phyloP scores from a whole-genome alignment of 2,888 invertebrate species.

The Drosophila colorata region DNA sequence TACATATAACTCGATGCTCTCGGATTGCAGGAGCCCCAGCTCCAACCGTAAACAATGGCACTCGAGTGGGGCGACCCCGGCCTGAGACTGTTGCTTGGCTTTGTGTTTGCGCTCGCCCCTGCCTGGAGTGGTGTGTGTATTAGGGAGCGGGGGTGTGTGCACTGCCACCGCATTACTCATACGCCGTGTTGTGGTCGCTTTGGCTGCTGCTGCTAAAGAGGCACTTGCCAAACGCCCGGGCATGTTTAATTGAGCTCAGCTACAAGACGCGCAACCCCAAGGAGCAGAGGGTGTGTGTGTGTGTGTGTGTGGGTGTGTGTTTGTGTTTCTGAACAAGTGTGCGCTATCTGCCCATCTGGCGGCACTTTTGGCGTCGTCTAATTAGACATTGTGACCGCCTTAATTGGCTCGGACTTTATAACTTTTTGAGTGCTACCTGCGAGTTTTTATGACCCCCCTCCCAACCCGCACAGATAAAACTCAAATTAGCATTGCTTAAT shows the following conservation, averaged over 20 bases:
- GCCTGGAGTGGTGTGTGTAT: slow-evolving; percentile 10
- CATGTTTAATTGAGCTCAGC: slow-evolving; percentile 63
- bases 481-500: slow-evolving; percentile 62
- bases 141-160: not conserved
- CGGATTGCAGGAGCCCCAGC: slow-evolving; percentile 57
- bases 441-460: slow-evolving; percentile 32
- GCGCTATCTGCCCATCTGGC: slow-evolving; percentile 61
- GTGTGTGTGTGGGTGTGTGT: slow-evolving; percentile 24
- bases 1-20: slow-evolving; percentile 59
- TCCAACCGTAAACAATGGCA: slow-evolving; percentile 64
- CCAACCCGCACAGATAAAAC: slow-evolving; percentile 47
- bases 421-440: slow-evolving; percentile 50
- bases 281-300: slow-evolving; percentile 22
- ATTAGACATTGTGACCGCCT: slow-evolving; percentile 75
- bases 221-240: slow-evolving; percentile 55
- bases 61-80: slow-evolving; percentile 41
- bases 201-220: slow-evolving; percentile 54
- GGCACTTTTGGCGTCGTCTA: slow-evolving; percentile 68
- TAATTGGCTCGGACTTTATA: slow-evolving; percentile 77
- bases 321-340: no score
- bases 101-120: slow-evolving; percentile 31
- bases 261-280: slow-evolving; percentile 11
- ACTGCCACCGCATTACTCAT: slow-evolving; percentile 65
- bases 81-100: slow-evolving; percentile 46
- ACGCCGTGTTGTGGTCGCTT: slow-evolving; percentile 57